Evolutionary conservation across 2,113 vertebrate genomes (phyloP).

Genomic region (Falco punctatus): DNA sequence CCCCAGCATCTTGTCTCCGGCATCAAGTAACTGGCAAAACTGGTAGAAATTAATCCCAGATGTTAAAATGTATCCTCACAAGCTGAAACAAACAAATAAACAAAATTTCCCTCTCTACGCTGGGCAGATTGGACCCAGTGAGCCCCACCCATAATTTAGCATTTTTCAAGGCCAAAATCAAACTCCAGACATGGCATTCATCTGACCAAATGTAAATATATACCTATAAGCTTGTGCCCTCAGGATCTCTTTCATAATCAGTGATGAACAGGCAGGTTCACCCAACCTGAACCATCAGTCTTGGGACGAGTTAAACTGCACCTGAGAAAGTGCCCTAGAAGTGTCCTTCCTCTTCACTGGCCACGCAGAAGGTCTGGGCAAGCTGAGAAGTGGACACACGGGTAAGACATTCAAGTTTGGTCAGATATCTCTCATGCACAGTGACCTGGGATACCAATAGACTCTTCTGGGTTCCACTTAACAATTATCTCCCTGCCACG

Average conservation of each 20-base stretch:
- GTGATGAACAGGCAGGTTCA: background rate
- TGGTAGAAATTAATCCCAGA: background rate
- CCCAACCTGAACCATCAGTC: background rate
- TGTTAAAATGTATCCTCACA: background rate
- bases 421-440: background rate
- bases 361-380: background rate
- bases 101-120: too few relatives aligned
- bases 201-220: background rate
- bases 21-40: background rate
- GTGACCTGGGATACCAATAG: background rate
- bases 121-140: background rate
- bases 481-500: background rate
- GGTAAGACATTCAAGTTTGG: background rate
- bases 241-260: background rate
- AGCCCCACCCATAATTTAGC: background rate
- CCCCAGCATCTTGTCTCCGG: background rate
- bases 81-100: background rate
- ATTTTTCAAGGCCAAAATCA: background rate
- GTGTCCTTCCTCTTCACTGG: background rate
- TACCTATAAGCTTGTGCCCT: background rate
- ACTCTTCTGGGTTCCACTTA: background rate
- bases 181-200: background rate
- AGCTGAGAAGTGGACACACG: background rate
- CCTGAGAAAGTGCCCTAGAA: background rate
- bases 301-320: background rate